These are phyloP conservation scores for Neopelma chrysocephalum DNA, from an alignment of 2,797 vertebrate species.

Conservation along the genomic window DNA sequence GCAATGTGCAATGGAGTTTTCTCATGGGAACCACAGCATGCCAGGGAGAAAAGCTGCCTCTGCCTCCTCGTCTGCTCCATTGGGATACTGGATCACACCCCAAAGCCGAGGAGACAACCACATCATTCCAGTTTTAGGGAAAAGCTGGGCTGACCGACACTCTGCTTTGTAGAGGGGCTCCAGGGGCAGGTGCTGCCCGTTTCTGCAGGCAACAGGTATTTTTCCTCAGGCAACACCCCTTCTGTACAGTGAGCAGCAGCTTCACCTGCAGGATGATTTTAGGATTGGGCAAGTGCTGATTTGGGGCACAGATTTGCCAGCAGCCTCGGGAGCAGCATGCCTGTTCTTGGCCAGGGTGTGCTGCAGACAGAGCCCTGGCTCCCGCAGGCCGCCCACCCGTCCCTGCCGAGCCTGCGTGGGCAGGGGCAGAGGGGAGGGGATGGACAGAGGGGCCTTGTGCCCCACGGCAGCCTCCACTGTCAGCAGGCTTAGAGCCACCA, in stretches of 20 bases:
- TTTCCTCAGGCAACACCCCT: background rate
- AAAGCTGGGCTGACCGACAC: background rate
- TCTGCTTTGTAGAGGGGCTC: background rate
- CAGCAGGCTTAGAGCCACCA: background rate
- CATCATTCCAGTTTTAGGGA: background rate
- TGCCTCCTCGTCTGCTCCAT: background rate
- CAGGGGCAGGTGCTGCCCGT: background rate
- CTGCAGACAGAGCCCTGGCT: background rate
- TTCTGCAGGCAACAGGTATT: background rate
- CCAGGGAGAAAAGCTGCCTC: conserved; percentile 10
- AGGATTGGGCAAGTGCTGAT: background rate
- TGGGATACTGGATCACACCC: background rate
- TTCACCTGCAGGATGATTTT: background rate
- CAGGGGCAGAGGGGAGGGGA: background rate
- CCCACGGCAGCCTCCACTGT: background rate
- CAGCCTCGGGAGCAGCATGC: background rate
- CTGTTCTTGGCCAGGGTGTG: background rate
- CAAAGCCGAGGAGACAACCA: background rate
- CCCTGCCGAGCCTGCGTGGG: background rate
- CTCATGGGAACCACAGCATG: conserved; percentile 62
- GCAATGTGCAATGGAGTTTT: conserved; percentile 52
- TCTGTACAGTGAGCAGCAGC: background rate
- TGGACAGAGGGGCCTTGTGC: background rate
- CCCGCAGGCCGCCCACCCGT: background rate
- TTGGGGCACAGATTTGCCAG: background rate